These are phyloP conservation scores for Battus philenor DNA, from an alignment of 1,140 invertebrate species.

Conservation along the genomic window DNA sequence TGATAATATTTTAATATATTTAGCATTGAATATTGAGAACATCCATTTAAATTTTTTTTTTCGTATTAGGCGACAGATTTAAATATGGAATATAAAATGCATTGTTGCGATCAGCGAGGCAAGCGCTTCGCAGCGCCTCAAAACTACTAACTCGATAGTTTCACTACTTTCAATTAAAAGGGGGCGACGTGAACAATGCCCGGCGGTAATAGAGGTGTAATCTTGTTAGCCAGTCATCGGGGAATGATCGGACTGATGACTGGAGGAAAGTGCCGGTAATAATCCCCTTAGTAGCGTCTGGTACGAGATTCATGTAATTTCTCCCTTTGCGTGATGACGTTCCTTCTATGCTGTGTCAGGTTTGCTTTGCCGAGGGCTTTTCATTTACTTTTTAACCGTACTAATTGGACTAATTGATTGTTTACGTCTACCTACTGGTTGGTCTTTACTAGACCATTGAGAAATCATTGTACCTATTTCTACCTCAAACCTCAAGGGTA, in stretches of 20 bases:
- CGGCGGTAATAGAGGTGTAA: slow-evolving; percentile 41
- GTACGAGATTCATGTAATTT: slow-evolving; percentile 2
- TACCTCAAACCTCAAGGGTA: no score
- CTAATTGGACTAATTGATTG: no score
- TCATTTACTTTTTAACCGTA: no score
- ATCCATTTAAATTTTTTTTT: no score
- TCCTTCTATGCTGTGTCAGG: slow-evolving; percentile 1
- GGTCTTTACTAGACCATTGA: no score
- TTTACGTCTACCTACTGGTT: no score
- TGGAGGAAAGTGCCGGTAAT: slow-evolving; percentile 37
- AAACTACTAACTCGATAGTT: slow-evolving; percentile 29
- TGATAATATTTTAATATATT: no score
- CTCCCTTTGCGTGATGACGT: slow-evolving; percentile 3
- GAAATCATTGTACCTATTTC: no score
- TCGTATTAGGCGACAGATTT: no score
- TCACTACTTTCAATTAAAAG: slow-evolving; percentile 47
- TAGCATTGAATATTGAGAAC: no score
- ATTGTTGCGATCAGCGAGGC: no score
- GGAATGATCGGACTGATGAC: slow-evolving; percentile 47
- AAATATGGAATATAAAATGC: no score
- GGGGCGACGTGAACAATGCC: slow-evolving; percentile 25
- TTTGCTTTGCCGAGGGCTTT: not conserved
- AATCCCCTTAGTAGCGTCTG: slow-evolving; percentile 35
- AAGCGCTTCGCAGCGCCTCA: slow-evolving; percentile 23
- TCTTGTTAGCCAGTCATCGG: slow-evolving; percentile 46